These are phyloP conservation scores for Aquatica leii DNA, from an alignment of 2,888 invertebrate genomes.

Conservation along the genomic window DNA sequence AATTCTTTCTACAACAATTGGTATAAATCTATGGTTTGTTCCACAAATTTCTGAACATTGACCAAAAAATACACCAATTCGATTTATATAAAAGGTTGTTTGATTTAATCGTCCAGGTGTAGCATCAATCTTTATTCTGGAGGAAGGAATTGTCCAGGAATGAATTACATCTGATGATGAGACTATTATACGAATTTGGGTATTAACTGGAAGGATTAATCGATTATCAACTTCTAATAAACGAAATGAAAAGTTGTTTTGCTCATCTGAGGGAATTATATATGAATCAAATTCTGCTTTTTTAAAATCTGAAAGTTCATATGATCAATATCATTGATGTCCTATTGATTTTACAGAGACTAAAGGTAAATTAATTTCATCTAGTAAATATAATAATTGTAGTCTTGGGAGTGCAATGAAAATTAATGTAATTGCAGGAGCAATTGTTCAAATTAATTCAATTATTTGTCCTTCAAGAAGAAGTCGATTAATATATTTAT, in stretches of 20 bases:
- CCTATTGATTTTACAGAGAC: constrained; percentile 75
- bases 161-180: constrained; percentile 72
- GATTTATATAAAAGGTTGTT: constrained; percentile 59
- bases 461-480: too few relatives aligned
- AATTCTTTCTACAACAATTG: constrained; percentile 72
- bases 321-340: constrained; percentile 66
- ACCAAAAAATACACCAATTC: constrained; percentile 73
- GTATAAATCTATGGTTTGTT: constrained; percentile 82
- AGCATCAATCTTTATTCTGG: constrained; percentile 73
- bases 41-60: constrained; percentile 88
- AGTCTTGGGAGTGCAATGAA: too few relatives aligned
- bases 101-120: constrained; percentile 73
- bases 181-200: constrained; percentile 70
- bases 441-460: too few relatives aligned
- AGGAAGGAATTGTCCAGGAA: constrained; percentile 69
- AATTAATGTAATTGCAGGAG: too few relatives aligned
- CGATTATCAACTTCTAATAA: constrained; percentile 72
- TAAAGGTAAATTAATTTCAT: constrained; percentile 71
- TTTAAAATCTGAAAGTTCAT: constrained; percentile 72
- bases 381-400: constrained; percentile 59
- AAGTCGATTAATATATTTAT: too few relatives aligned
- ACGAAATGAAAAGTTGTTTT: constrained; percentile 62
- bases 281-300: constrained; percentile 70
- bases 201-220: constrained; percentile 66
- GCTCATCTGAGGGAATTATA: constrained; percentile 64